Conservation (phyloP, 2,113 vertebrate genomes). For the Pteruthius melanotis region DNA sequence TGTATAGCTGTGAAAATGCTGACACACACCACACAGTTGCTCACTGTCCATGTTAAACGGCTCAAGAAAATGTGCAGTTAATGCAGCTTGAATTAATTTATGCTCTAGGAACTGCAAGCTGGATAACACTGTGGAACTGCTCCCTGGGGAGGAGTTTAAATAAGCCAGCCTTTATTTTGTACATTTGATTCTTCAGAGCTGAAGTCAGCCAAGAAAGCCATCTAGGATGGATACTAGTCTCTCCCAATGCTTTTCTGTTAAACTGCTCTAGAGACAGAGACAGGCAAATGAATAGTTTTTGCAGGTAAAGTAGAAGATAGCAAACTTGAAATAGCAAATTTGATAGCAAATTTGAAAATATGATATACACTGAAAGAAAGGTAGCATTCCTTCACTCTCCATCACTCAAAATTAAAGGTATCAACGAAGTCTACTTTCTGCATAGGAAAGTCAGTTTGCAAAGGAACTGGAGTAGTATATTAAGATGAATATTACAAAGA, state of each 20-base stretch:
- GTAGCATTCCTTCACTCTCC: background rate
- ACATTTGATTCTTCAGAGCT: background rate
- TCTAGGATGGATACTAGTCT: background rate
- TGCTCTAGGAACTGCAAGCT: background rate
- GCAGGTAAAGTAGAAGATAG: background rate
- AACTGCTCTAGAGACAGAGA: background rate
- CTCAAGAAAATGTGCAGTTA: background rate
- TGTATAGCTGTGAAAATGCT: background rate
- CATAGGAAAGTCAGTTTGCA: background rate
- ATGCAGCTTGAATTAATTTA: slow-evolving; percentile 18
- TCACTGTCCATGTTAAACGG: background rate
- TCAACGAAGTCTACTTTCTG: background rate
- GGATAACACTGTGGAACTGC: background rate
- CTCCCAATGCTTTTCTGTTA: background rate
- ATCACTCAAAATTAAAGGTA: background rate
- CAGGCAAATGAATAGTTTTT: background rate
- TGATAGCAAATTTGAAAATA: background rate
- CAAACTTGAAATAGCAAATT: too few species aligned
- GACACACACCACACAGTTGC: background rate
- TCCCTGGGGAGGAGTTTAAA: background rate
- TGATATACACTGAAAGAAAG: background rate
- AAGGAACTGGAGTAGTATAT: background rate
- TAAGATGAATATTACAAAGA: background rate
- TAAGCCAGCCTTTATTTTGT: slow-evolving; percentile 9
- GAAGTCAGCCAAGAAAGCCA: background rate